Conservation (phyloP, 2,888 invertebrate genomes). For the Pseudolycoriella hygida region DNA sequence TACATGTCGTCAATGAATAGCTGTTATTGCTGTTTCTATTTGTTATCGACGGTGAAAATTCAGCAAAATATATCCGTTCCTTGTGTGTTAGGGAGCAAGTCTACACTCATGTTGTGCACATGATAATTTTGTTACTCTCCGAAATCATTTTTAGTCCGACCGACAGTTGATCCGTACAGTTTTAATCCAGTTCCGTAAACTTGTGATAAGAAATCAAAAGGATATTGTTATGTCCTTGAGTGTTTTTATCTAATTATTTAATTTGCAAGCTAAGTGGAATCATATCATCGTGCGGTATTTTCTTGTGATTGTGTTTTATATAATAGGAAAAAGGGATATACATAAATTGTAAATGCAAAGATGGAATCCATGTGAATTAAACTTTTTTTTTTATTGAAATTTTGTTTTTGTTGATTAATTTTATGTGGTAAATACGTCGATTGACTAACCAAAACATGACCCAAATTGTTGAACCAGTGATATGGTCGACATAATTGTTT, state of each 20-base stretch:
- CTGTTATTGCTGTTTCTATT: no score
- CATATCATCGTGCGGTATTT: neutral
- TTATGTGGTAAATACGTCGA: no score
- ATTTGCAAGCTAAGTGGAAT: neutral
- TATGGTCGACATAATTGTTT: no score
- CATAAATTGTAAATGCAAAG: neutral
- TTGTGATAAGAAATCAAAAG: conserved; percentile 7
- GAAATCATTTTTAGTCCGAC: conserved; percentile 31
- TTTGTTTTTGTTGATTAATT: no score
- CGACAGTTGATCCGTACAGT: conserved; percentile 28
- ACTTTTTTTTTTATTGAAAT: no score
- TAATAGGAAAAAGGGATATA: conserved; percentile 4
- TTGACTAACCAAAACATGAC: no score
- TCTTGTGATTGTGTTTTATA: neutral
- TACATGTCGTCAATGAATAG: no score
- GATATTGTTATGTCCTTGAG: conserved; percentile 7
- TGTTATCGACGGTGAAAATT: no score
- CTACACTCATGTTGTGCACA: neutral
- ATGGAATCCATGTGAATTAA: neutral
- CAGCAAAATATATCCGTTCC: no score
- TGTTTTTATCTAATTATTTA: conserved; percentile 2
- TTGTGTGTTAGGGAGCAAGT: no score
- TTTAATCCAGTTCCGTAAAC: conserved; percentile 9
- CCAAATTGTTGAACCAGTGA: no score
- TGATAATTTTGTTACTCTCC: conserved; percentile 20